These are phyloP conservation scores for Agrilus cyanescens DNA, from an alignment of 2,888 invertebrate genomes.

Conservation along the genomic window DNA sequence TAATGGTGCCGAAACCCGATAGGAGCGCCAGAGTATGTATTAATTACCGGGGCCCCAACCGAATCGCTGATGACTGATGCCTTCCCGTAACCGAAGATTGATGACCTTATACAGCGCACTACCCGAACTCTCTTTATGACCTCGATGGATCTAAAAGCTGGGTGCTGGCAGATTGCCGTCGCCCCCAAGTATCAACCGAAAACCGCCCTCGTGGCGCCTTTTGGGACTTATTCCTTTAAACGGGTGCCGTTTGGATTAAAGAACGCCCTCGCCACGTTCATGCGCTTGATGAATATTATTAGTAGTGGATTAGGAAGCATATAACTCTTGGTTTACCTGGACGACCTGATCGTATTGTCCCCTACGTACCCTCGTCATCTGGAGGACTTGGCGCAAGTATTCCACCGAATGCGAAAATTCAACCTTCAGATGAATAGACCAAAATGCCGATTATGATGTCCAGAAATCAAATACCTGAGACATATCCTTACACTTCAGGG, in stretches of 20 bases:
- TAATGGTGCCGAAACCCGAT: constrained; percentile 26
- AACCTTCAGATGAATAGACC: constrained; percentile 13
- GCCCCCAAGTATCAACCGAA: constrained; percentile 23
- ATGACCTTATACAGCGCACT: constrained; percentile 31
- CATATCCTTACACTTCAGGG: too few species aligned
- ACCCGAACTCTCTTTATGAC: constrained; percentile 17
- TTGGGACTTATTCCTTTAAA: constrained; percentile 15
- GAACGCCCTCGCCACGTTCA: constrained; percentile 20
- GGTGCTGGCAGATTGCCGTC: constrained; percentile 28
- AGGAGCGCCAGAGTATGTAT: constrained; percentile 23
- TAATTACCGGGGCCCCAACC: constrained; percentile 11
- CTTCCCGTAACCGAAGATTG: constrained; percentile 31
- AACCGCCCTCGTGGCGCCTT: too few species aligned
- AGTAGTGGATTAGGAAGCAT: too few species aligned
- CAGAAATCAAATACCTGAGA: background rate
- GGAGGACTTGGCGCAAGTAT: constrained; percentile 14
- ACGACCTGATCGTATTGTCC: constrained; percentile 19
- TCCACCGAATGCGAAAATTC: constrained; percentile 11
- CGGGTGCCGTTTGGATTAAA: constrained; percentile 18
- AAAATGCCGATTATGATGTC: constrained; percentile 17
- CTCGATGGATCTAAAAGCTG: constrained; percentile 25
- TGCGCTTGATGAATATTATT: constrained; percentile 17
- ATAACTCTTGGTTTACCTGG: constrained; percentile 18
- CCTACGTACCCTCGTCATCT: constrained; percentile 16
- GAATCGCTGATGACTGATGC: constrained; percentile 6